Evolutionary conservation across 2,888 invertebrate genomes (phyloP).

Genomic region (Drosophila prolongata): DNA sequence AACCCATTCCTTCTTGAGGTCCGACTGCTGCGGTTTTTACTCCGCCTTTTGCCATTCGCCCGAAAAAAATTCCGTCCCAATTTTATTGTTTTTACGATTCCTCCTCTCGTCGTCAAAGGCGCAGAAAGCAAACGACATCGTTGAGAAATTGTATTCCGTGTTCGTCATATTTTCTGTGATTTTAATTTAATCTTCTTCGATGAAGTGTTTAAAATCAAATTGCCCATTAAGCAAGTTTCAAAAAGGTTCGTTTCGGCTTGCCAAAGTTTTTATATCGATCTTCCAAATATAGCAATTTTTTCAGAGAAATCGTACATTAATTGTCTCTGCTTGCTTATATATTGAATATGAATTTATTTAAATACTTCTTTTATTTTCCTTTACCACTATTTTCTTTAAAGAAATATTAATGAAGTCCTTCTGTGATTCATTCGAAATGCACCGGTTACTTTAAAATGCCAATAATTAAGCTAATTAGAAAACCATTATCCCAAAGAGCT

Average conservation of each 20-base stretch:
- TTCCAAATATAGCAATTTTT: too few relatives aligned
- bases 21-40: constrained; percentile 37
- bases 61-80: constrained; percentile 6
- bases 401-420: too few relatives aligned
- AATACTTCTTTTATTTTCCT: too few relatives aligned
- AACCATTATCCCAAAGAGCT: constrained; percentile 7
- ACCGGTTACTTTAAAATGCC: neutral
- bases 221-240: neutral
- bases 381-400: too few relatives aligned
- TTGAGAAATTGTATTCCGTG: constrained; percentile 2
- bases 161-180: constrained; percentile 58
- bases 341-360: too few relatives aligned
- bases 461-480: constrained; percentile 43
- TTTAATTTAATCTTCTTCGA: constrained; percentile 54
- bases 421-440: neutral
- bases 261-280: neutral
- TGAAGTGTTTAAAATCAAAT: neutral
- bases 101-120: constrained; percentile 5
- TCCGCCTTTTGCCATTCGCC: constrained; percentile 20
- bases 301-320: too few relatives aligned
- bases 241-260: neutral
- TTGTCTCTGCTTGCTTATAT: too few relatives aligned
- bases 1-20: constrained; percentile 7
- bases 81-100: constrained; percentile 39
- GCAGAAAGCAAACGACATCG: neutral